A percentile compares a stretch with the other conserved stretches of the same genome.
Conservation (phyloP, 2,113 vertebrate genomes). For the Collichthys lucidus region DNA sequence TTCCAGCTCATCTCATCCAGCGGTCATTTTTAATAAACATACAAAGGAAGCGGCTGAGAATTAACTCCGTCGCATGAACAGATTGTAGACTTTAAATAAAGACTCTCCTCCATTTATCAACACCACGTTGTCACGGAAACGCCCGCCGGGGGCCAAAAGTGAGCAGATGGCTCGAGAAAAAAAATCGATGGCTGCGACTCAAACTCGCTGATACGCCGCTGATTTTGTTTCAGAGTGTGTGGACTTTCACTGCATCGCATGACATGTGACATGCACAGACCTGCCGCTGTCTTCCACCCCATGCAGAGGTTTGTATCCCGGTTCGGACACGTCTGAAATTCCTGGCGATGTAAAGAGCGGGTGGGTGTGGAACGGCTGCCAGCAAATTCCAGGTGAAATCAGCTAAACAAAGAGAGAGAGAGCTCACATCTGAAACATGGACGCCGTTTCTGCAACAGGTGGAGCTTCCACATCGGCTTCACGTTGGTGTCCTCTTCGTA, state of each 20-base stretch:
- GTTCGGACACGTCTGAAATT: constrained; percentile 31
- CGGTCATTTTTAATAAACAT: constrained; percentile 42
- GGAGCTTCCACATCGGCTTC: too few species aligned
- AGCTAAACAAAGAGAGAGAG: too few species aligned
- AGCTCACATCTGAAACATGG: too few species aligned
- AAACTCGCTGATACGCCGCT: constrained; percentile 53
- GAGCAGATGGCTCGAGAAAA: constrained; percentile 76
- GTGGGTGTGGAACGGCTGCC: neutral
- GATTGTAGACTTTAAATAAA: constrained; percentile 70
- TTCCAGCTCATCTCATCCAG: constrained; percentile 26
- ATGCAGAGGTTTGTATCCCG: neutral
- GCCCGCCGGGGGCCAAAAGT: constrained; percentile 49
- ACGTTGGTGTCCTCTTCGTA: too few species aligned
- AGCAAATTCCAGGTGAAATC: neutral
- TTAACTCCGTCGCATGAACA: constrained; percentile 47
- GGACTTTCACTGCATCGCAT: constrained; percentile 20
- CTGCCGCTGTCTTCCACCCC: neutral
- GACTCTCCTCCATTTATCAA: constrained; percentile 64
- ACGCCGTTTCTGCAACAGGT: too few species aligned
- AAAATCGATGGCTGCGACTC: constrained; percentile 72
- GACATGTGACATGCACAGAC: constrained; percentile 17
- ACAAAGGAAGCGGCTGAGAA: constrained; percentile 20
- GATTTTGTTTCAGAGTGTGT: constrained; percentile 53
- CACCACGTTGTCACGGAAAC: constrained; percentile 74
- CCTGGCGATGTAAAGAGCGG: neutral